A percentile compares a stretch with the other conserved stretches of the same genome.
phyloP scores from a whole-genome alignment of 2,888 invertebrate genomes.

The Chymomyza amoena region DNA sequence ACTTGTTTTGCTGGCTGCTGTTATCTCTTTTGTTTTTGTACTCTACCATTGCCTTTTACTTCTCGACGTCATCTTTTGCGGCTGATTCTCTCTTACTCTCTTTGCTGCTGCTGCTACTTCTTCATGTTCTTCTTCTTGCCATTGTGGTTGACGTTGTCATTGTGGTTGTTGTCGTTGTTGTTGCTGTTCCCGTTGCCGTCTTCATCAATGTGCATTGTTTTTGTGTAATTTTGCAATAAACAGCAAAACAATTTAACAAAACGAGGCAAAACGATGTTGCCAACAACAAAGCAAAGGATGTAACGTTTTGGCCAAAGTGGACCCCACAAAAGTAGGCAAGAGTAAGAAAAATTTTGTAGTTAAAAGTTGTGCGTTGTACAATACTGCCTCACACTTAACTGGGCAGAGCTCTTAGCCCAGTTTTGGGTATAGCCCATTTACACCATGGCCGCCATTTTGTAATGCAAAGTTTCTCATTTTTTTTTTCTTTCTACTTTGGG shows the following conservation, averaged over 20 bases:
- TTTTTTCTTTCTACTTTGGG: background rate
- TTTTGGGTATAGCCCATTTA: conserved; percentile 16
- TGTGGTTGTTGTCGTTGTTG: background rate
- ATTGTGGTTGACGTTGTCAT: background rate
- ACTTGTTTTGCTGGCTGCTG: conserved; percentile 14
- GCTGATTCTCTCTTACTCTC: conserved; percentile 27
- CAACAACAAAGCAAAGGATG: conserved; percentile 66
- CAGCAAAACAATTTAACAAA: conserved; percentile 67
- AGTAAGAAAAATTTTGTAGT: conserved; percentile 37
- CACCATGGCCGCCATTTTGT: conserved; percentile 38
- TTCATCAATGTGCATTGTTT: conserved; percentile 71
- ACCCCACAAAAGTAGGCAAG: conserved; percentile 51
- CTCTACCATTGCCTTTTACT: conserved; percentile 24
- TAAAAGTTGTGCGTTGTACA: conserved; percentile 33
- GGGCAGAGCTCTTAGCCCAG: background rate
- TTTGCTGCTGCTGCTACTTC: conserved; percentile 3
- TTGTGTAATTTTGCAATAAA: conserved; percentile 74
- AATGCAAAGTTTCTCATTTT: conserved; percentile 22
- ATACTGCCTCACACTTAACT: background rate
- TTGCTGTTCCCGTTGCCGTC: conserved; percentile 39
- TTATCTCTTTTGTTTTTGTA: conserved; percentile 58
- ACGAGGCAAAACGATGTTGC: conserved; percentile 27
- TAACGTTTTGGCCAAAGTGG: conserved; percentile 66
- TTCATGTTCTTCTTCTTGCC: background rate
- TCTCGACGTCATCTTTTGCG: conserved; percentile 29